Evolutionary conservation across 2,797 vertebrate genomes (phyloP).

Genomic region (Chrosomus eos): DNA sequence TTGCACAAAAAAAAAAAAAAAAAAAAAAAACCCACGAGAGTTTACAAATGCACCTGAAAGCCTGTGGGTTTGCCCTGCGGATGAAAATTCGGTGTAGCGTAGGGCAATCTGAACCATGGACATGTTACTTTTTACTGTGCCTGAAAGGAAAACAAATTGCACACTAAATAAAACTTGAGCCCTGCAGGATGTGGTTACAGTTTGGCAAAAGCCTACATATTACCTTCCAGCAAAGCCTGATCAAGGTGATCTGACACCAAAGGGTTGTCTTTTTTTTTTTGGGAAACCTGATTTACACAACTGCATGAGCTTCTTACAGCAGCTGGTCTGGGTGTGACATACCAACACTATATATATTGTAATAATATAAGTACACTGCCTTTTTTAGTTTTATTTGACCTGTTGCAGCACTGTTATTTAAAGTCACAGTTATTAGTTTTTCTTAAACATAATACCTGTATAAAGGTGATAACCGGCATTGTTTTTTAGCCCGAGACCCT

Average conservation of each 20-base stretch:
- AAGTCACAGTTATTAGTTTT: neutral
- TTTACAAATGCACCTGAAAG: conserved; percentile 3
- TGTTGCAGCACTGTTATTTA: neutral
- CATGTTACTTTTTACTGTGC: conserved; percentile 37
- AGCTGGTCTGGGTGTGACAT: neutral
- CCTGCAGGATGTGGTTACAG: conserved; percentile 42
- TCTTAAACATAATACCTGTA: neutral
- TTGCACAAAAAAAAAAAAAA: too few species aligned
- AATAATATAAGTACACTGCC: neutral
- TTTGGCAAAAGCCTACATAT: conserved; percentile 51
- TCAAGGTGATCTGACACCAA: conserved; percentile 35
- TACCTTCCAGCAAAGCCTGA: conserved; percentile 46
- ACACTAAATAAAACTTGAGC: conserved; percentile 51
- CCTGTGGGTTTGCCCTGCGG: conserved; percentile 22
- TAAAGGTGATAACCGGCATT: neutral
- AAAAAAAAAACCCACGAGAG: neutral
- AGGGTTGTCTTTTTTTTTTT: neutral
- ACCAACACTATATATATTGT: neutral
- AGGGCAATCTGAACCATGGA: conserved; percentile 44
- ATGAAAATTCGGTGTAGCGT: neutral
- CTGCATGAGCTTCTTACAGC: conserved; percentile 14
- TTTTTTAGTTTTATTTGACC: neutral
- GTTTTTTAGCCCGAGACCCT: neutral
- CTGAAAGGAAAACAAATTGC: conserved; percentile 52
- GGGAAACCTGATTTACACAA: neutral